phyloP scores from a whole-genome alignment of 2,113 vertebrate genomes.

The Pelodiscus sinensis region DNA sequence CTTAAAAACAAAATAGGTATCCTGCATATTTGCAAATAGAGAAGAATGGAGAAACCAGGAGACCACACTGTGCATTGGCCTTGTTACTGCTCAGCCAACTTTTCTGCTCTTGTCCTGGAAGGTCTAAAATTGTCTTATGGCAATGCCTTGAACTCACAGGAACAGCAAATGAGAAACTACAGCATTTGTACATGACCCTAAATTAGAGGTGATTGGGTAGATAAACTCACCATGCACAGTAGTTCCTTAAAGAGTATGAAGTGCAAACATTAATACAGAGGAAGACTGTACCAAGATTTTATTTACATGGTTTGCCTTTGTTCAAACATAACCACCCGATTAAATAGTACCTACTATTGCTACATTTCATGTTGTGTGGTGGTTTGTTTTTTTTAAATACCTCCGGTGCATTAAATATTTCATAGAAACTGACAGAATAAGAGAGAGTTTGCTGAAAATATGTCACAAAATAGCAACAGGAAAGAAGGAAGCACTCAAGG shows the following conservation, averaged over 20 bases:
- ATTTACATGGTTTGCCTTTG: rapidly evolving
- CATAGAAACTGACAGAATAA: neutral
- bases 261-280: too few species aligned
- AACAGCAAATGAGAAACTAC: neutral
- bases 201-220: neutral
- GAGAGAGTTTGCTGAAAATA: neutral
- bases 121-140: neutral
- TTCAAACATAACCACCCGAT: neutral
- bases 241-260: neutral
- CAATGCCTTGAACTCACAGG: neutral
- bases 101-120: neutral
- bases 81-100: neutral
- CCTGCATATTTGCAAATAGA: neutral
- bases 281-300: neutral
- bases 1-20: neutral
- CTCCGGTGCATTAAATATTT: neutral
- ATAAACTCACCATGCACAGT: rapidly evolving
- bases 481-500: neutral
- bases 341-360: neutral
- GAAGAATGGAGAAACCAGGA: neutral
- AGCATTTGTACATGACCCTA: neutral
- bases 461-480: constrained; percentile 4
- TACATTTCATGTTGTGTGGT: neutral
- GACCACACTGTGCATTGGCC: neutral
- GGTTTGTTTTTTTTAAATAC: neutral